Percentiles rank a stretch among this genome's conserved stretches.
phyloP scores from a whole-genome alignment of 2,797 vertebrate genomes.

The Eurystomus glaucurus region DNA sequence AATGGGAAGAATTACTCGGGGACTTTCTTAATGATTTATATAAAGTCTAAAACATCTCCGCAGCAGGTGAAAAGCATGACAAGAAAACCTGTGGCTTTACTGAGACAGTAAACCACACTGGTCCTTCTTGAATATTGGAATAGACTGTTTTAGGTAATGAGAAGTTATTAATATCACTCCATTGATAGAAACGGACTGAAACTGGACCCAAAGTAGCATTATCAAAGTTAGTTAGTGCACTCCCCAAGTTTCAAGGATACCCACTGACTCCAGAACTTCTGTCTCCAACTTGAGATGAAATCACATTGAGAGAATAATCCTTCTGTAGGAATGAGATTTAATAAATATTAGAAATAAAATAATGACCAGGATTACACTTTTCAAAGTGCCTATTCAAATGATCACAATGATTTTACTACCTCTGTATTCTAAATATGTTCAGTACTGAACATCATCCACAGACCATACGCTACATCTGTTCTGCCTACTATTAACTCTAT shows the following conservation, averaged over 20 bases:
- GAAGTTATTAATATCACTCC: neutral
- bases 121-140: neutral
- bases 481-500: neutral
- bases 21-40: neutral
- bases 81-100: neutral
- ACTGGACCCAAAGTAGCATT: neutral
- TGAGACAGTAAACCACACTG: neutral
- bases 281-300: neutral
- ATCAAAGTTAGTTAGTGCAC: neutral
- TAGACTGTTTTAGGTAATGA: neutral
- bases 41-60: neutral
- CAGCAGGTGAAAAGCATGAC: neutral
- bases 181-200: neutral
- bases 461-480: neutral
- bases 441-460: neutral
- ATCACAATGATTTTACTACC: neutral
- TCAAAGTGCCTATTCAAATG: neutral
- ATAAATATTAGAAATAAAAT: neutral
- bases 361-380: neutral
- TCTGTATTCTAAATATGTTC: neutral
- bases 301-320: neutral
- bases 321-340: neutral
- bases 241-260: neutral
- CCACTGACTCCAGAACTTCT: neutral
- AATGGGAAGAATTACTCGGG: neutral